Evolutionary conservation across 2,888 invertebrate species (phyloP), one percentile per base, ranked within the genome.

Genomic region (Mongoloraphidia duomilia): DNA sequence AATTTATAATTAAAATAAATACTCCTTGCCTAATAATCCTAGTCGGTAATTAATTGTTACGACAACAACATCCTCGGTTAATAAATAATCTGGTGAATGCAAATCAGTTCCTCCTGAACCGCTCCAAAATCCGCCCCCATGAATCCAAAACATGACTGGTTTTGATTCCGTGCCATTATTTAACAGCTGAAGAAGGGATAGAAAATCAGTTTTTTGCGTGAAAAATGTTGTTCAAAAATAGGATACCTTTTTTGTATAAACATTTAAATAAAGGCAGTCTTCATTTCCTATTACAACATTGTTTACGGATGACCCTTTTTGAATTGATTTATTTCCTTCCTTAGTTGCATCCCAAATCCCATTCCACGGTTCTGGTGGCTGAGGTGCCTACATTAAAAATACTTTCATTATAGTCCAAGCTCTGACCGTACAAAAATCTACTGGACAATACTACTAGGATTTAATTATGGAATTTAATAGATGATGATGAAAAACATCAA

Each of bases 181-280:
- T 9, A n/a, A 34, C 12, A 42, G 26, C 42, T 42, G n/a, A 17
- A 17, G 35, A 34, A 52, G 11, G 50, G 38, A 49, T 49, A 50
- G n/a, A 48, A 48, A 8, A 49, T 44, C 34, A 10, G 6, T 6
- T n/a, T 33, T 47, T 44, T 35, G 14, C 17, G 26, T 44, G 11
- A 35, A 44, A 1, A 40, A 2, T 26, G 37, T 14, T 43, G 17
- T 17, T 40, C 40, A 10, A 33, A 26, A 42, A 11, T 36, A 40
- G 8, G 42, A 12, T 58, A 67, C 64, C 54, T 63, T 55, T 53
- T 60, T 62, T 34, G 66, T 66, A 50, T 62, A 64, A 26, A 75
- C 69, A 60, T 74, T 75, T n/a, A 75, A 55, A 56, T 71, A 70
- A 3, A 75, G 57, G 52, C 75, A 76, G 57, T 76, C 73, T 59